A percentile compares a stretch with the other conserved stretches of the same genome.
phyloP scores from a whole-genome alignment of 2,888 invertebrate genomes.

The Cistogaster globosa region DNA sequence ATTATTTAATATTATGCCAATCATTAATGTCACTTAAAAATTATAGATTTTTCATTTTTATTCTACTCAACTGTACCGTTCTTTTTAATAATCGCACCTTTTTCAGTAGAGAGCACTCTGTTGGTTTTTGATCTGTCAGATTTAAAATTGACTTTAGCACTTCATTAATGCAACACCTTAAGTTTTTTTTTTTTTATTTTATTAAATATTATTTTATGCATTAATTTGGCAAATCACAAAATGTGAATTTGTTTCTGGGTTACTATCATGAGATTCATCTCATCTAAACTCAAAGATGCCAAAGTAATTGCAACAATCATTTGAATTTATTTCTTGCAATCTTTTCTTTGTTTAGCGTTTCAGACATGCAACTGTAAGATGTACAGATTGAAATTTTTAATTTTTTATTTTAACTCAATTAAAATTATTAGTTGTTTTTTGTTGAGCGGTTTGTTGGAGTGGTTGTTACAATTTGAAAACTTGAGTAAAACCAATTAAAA shows the following conservation, averaged over 20 bases:
- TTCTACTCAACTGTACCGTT: no score
- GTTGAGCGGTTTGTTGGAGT: constrained; percentile 35
- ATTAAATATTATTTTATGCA: constrained; percentile 16
- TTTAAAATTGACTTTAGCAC: background rate
- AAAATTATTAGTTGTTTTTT: constrained; percentile 34
- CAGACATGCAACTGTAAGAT: constrained; percentile 47
- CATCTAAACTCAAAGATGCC: constrained; percentile 24
- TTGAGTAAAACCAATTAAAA: constrained; percentile 51
- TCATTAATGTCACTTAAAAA: no score
- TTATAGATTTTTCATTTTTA: no score
- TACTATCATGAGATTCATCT: constrained; percentile 67
- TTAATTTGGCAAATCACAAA: constrained; percentile 44
- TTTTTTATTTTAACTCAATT: constrained; percentile 32
- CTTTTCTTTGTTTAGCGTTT: constrained; percentile 18
- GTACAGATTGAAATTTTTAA: constrained; percentile 11
- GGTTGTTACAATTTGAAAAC: constrained; percentile 45
- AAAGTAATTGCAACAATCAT: constrained; percentile 38
- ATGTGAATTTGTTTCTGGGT: constrained; percentile 70
- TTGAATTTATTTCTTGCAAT: constrained; percentile 44
- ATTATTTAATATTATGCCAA: no score
- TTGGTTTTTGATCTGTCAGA: background rate
- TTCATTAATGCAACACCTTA: background rate
- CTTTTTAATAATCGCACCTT: background rate
- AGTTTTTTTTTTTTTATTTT: no score
- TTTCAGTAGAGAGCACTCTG: background rate